Base-by-base conservation (phyloP, 2,113 vertebrate genomes). In the Saiga tatarica region DNA sequence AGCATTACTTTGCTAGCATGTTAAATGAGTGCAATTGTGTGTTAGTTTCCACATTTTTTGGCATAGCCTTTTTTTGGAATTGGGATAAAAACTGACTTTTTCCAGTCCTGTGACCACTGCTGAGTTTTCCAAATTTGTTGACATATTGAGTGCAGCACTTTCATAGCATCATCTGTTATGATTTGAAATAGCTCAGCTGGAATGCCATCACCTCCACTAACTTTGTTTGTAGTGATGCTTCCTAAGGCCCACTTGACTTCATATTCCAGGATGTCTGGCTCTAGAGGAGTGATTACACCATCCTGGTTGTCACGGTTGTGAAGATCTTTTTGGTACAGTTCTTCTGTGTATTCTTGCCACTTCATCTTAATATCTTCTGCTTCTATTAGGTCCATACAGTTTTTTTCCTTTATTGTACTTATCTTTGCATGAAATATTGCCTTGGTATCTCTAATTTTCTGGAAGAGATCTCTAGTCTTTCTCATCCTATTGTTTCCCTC, bases 291-390 rank as follows among this genome's bases (percentile, higher is more conserved):
- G n/a, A 71, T 36, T 36, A 23, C n/a, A 71, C 9, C 64, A 36
- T 71, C 4, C 9, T 71, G 19, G 19, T 71, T 12, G 19, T 71
- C 64, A 36, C n/a, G 4, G n/a, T 71, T 2, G 0, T 71, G 19
- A 71, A 71, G 64, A 71, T 71, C 9, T 36, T 71, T 36, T 71
- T 36, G 36, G n/a, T 12, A 36, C n/a, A 36, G 19, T 36, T 71
- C 17, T 36, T 11, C 17, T 71, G 64, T 71, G 9, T 71, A 21
- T 71, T 36, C n/a, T 36, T 71, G n/a, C 67, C 67, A 71, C 67
- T 36, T 71, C 19, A 19, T 67, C n/a, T 71, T 71, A 71, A 12
- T 71, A 39, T 71, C n/a, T 71, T 39, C n/a, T 39, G 67, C 67
- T 71, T 39, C n/a, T 71, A 2, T 39, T 71, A 71, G n/a, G n/a